Evolutionary conservation across 2,113 vertebrate species (phyloP).

Genomic region (Pelobates fuscus): DNA sequence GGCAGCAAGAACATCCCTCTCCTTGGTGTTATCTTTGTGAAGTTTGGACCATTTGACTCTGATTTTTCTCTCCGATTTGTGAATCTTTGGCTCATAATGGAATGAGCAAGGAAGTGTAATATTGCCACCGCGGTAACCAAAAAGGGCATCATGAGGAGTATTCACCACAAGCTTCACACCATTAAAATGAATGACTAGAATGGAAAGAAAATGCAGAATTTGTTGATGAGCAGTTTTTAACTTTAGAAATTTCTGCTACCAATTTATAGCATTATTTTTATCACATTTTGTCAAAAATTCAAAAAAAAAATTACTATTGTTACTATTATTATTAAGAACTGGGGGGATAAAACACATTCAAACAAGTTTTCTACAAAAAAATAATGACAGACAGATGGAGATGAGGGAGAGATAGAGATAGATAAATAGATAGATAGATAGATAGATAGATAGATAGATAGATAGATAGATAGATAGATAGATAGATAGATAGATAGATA

Average conservation of each 20-base stretch:
- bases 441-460: no score
- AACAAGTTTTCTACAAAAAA: no score
- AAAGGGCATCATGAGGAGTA: constrained; percentile 70
- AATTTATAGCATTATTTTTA: no score
- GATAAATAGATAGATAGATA: no score
- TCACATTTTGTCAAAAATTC: no score
- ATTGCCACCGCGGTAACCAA: constrained; percentile 75
- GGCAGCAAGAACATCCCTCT: constrained; percentile 83
- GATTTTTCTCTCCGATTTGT: constrained; percentile 63
- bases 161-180: constrained; percentile 81
- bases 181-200: constrained; percentile 66
- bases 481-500: no score
- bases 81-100: constrained; percentile 70
- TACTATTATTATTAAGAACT: no score
- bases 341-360: no score
- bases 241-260: neutral
- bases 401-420: no score
- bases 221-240: neutral
- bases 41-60: constrained; percentile 91
- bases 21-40: constrained; percentile 66
- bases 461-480: no score
- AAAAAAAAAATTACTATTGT: no score
- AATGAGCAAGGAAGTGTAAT: constrained; percentile 84
- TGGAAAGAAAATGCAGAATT: neutral
- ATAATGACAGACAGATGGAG: no score